phyloP scores from a whole-genome alignment of 1,140 invertebrate genomes.

The Schlechtendalia chinensis region DNA sequence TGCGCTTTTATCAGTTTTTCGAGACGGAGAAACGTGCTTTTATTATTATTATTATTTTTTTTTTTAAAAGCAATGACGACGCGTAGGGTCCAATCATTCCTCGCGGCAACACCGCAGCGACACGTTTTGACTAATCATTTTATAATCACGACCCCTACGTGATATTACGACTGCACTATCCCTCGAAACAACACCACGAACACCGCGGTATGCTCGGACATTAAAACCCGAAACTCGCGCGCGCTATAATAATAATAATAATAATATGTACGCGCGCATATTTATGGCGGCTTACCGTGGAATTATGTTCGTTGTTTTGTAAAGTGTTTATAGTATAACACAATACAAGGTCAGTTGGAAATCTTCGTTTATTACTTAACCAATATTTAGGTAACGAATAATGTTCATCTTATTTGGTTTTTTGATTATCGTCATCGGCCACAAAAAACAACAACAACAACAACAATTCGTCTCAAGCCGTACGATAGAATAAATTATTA shows the following conservation, averaged over 20 bases:
- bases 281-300: not conserved
- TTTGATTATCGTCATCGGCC: not conserved
- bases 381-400: not conserved
- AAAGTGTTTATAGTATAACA: not conserved
- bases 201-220: not conserved
- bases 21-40: slow-evolving; percentile 13
- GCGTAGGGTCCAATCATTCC: not conserved
- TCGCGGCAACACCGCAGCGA: not conserved
- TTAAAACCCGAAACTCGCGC: not conserved
- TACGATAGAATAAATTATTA: no score
- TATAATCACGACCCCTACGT: slow-evolving; percentile 1
- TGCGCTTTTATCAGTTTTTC: slow-evolving; percentile 25
- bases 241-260: no score
- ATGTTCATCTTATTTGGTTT: not conserved
- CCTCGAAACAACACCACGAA: slow-evolving; percentile 10
- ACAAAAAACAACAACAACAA: no score
- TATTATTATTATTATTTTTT: no score
- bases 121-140: slow-evolving; percentile 32
- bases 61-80: slow-evolving; percentile 23
- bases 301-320: not conserved
- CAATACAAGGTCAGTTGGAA: not conserved
- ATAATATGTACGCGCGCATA: no score
- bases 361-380: not conserved
- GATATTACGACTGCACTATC: no score
- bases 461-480: no score